phyloP scores from a whole-genome alignment of 2,113 vertebrate genomes.

The Coracopsis vasa region DNA sequence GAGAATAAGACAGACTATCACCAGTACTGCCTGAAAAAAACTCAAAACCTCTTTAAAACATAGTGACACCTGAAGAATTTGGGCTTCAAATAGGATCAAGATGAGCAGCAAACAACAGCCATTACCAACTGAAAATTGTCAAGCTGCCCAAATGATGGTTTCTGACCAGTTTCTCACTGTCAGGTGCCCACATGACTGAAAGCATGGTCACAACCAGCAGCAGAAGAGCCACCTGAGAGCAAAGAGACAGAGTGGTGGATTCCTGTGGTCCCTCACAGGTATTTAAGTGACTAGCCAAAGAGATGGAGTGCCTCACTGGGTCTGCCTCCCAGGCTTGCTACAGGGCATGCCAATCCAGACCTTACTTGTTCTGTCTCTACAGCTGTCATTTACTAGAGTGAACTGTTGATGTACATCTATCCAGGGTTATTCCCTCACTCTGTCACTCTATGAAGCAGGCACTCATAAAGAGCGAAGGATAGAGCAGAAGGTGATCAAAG shows the following conservation, averaged over 20 bases:
- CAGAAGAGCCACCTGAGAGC: neutral
- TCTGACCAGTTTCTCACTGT: neutral
- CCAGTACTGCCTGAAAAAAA: neutral
- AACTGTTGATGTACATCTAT: neutral
- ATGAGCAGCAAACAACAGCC: neutral
- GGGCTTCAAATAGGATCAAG: neutral
- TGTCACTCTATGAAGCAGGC: neutral
- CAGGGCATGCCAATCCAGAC: neutral
- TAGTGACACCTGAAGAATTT: neutral
- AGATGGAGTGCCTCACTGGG: neutral
- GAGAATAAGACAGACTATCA: neutral
- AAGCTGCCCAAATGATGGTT: neutral
- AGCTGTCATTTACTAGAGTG: neutral
- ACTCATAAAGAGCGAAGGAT: neutral
- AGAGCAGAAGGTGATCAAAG: neutral
- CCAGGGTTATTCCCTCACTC: neutral
- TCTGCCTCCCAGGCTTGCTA: neutral
- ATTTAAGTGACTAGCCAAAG: neutral
- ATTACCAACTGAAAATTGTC: neutral
- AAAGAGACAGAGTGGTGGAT: neutral
- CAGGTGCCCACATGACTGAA: neutral
- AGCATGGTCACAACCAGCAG: neutral
- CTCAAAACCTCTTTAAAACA: neutral
- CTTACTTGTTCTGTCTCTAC: neutral
- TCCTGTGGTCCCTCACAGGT: neutral